Evolutionary conservation across 2,888 invertebrate species (phyloP).

Genomic region (Megaustenia siamemsis): DNA sequence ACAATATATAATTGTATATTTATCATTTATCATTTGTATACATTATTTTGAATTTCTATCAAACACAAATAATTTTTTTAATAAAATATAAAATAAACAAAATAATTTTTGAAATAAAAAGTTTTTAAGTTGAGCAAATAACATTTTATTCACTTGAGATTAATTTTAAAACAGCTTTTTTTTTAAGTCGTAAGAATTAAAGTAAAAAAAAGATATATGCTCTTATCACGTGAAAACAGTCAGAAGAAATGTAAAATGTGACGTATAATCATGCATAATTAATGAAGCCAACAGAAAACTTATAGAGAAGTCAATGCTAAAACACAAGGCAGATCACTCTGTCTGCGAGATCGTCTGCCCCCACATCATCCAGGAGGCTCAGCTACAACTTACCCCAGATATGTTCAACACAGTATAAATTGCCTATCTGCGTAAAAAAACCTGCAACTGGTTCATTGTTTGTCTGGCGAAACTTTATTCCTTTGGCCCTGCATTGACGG

Average conservation of each 20-base stretch:
- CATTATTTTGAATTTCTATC: too few species aligned
- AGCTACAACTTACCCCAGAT: slow-evolving; percentile 95
- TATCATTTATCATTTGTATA: too few species aligned
- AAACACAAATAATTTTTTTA: too few species aligned
- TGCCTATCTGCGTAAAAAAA: slow-evolving; percentile 97
- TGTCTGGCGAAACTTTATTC: slow-evolving; percentile 91
- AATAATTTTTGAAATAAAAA: too few species aligned
- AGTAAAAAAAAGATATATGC: too few species aligned
- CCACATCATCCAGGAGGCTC: neutral
- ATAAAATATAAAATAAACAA: too few species aligned
- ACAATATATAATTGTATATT: too few species aligned
- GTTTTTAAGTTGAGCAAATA: too few species aligned
- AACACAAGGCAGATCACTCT: neutral
- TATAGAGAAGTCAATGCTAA: neutral
- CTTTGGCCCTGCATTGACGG: slow-evolving; percentile 86
- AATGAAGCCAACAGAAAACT: neutral
- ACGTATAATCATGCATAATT: slow-evolving; percentile 5
- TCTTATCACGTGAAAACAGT: too few species aligned
- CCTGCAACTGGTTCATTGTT: slow-evolving; percentile 98
- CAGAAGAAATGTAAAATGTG: neutral
- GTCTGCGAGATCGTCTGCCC: neutral
- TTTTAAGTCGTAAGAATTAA: too few species aligned
- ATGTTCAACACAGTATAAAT: slow-evolving; percentile 98
- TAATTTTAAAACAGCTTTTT: too few species aligned
- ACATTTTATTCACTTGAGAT: too few species aligned